Evolutionary conservation across 2,797 vertebrate species (phyloP).

Genomic region (Poeciliopsis turneri): DNA sequence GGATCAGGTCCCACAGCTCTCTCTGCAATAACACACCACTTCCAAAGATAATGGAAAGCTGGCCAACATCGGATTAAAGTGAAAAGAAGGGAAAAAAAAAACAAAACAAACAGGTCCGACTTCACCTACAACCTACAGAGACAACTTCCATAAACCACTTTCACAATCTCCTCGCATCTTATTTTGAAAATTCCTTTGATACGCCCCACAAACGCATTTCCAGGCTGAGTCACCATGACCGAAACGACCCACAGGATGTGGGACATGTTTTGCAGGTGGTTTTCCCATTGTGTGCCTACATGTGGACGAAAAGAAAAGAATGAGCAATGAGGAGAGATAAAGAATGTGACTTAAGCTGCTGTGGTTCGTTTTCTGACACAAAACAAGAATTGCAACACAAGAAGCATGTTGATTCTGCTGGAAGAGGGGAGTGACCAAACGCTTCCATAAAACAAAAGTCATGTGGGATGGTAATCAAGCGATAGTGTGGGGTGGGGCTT

Average conservation of each 20-base stretch:
- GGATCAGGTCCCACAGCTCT: conserved; percentile 43
- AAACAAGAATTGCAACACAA: conserved; percentile 49
- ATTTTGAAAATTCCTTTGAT: background rate
- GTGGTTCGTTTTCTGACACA: conserved; percentile 31
- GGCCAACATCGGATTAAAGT: conserved; percentile 35
- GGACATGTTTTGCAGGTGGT: conserved; percentile 51
- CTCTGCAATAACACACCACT: conserved; percentile 54
- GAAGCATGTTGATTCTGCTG: conserved; percentile 73
- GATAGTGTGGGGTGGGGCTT: background rate
- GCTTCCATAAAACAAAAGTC: conserved; percentile 27
- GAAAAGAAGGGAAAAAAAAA: conserved; percentile 2
- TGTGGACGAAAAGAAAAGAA: background rate
- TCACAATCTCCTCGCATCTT: background rate
- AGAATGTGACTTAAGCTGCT: conserved; percentile 24
- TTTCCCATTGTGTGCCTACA: conserved; percentile 43
- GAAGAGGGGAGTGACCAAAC: conserved; percentile 45
- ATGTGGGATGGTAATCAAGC: background rate
- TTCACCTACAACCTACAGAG: conserved; percentile 32
- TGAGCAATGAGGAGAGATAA: background rate
- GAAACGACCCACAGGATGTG: conserved; percentile 56
- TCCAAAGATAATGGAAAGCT: conserved; percentile 58
- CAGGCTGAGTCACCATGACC: conserved; percentile 47
- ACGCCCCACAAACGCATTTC: conserved; percentile 1
- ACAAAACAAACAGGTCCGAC: conserved; percentile 1
- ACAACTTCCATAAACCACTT: conserved; percentile 6